A percentile compares a stretch with the other conserved stretches of the same genome.
phyloP scores from a whole-genome alignment of 2,888 invertebrate genomes.

The Diadromus collaris region DNA sequence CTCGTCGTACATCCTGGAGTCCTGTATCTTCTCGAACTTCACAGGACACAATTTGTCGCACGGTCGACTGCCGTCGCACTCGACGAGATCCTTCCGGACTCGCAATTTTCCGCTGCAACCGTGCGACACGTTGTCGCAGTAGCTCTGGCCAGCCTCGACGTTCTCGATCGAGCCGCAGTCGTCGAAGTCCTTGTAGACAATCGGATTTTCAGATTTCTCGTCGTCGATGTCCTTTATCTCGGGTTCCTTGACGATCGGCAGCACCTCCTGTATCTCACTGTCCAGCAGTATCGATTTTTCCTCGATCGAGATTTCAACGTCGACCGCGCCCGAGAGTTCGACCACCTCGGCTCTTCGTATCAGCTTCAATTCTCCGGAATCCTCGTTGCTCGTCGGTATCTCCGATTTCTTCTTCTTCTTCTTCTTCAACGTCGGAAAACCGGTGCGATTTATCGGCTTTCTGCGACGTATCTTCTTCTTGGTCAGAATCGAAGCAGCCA shows the following conservation, averaged over 20 bases:
- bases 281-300: constrained; percentile 56
- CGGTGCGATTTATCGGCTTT: constrained; percentile 92
- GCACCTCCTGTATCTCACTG: constrained; percentile 57
- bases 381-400: constrained; percentile 40
- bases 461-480: constrained; percentile 84
- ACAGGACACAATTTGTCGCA: constrained; percentile 75
- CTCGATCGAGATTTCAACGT: constrained; percentile 52
- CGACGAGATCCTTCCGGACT: constrained; percentile 75
- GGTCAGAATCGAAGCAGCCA: constrained; percentile 67
- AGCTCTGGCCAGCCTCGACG: constrained; percentile 57
- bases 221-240: constrained; percentile 51
- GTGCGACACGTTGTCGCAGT: constrained; percentile 65
- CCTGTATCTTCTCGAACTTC: constrained; percentile 76
- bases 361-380: constrained; percentile 48
- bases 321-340: constrained; percentile 41
- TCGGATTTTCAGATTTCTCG: constrained; percentile 52
- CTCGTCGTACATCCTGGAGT: constrained; percentile 77
- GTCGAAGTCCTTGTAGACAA: constrained; percentile 62
- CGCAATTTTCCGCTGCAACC: constrained; percentile 72
- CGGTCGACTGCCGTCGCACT: constrained; percentile 72
- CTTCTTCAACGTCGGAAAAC: constrained; percentile 91
- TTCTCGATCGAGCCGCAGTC: constrained; percentile 48
- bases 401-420: constrained; percentile 86
- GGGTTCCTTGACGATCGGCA: constrained; percentile 61
- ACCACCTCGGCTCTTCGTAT: constrained; percentile 53